Base-by-base conservation (phyloP, 2,797 vertebrate species). In the Vespertilio murinus region DNA sequence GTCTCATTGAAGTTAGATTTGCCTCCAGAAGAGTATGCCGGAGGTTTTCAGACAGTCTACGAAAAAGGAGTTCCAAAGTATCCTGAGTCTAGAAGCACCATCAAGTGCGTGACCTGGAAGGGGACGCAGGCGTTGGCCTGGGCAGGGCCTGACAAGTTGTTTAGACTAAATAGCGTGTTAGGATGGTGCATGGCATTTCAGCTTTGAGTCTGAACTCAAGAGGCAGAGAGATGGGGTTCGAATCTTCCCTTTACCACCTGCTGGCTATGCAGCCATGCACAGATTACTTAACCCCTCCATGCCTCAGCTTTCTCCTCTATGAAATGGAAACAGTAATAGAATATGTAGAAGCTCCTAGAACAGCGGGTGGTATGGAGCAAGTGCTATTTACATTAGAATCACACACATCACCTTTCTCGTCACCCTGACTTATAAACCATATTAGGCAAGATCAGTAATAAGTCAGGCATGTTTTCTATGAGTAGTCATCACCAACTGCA, bases 21-120 rank as follows among this genome's bases (percentile, higher is more conserved):
- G 52, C 11, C 56, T 78, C 35, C 61, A 77, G 35, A 93, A 87
- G n/a, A 94, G 87, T 91, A 49, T 92, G 64, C 77, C 89, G 8
- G 47, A 88, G 17, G 22, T 77, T 88, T 85, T 74, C 33, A 69
- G 33, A 42, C 74, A 74, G 22, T 85, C 59, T 79, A 59, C 30
- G 30, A 61, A 94, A 77, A 9, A 71, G 14, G 59, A 87, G 17
- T 84, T 92, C 25, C 17, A 80, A 90, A 70, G 40, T 61, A 12
- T 73, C 67, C 61, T 91, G 75, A 95, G 35, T 3, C 17, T n/a
- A 91, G 54, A 22, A 88, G 30, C 61, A 86, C 47, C 25, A 49
- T 3, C 54, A 90, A 45, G 2, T 28, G 5, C 77, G 35, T 61
- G 64, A 74, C 22, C 42, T 95, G 82, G 64, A 83, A 81, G 49